Evolutionary conservation across 2,797 vertebrate genomes (phyloP), one percentile per base, ranked within the genome.

Genomic region (Aselliscus stoliczkanus): DNA sequence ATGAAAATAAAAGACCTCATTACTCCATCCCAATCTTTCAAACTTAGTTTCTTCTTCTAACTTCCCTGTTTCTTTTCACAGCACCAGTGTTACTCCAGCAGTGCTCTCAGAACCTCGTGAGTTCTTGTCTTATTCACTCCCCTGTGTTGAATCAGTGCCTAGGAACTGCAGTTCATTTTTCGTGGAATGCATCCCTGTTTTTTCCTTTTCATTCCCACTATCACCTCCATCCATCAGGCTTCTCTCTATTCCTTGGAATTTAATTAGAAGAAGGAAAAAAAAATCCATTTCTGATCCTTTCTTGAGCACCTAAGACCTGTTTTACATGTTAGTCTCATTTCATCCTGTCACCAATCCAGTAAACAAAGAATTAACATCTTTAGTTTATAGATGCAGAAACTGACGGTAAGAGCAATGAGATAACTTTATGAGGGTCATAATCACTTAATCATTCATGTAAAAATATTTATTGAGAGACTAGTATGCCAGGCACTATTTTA

Each of bases 391-490:
- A 47, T 52, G 58, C 80, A 65, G 64, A 90, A 90, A 88, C 31
- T n/a, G 13, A 62, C 70, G 39, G 44, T 60, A 64, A 31, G 23
- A 56, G 12, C 84, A 50, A 82, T 87, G 25, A 76, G 67, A 18
- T 44, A 42, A 70, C 29, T 92, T 87, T 69, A 23, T 44, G 37
- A 92, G 93, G 79, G 60, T 73, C 62, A 58, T 42, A 52, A 50
- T 79, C 37, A 72, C 86, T 93, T 69, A 93, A 72, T 75, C 54
- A 62, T 50, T 95, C 75, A 72, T 72, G 70, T 54, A 39, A 81
- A 81, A 75, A 91, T 85, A 65, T 65, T 75, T 83, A 69, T 54
- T 42, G 14, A 72, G 21, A 93, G 4, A 29, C 54, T 76, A 0
- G 15, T 31, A 62, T 73, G 23, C 56, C 47, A 85, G 34, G 18